phyloP scores from a whole-genome alignment of 1,140 invertebrate genomes.

The Temnothorax nylanderi region DNA sequence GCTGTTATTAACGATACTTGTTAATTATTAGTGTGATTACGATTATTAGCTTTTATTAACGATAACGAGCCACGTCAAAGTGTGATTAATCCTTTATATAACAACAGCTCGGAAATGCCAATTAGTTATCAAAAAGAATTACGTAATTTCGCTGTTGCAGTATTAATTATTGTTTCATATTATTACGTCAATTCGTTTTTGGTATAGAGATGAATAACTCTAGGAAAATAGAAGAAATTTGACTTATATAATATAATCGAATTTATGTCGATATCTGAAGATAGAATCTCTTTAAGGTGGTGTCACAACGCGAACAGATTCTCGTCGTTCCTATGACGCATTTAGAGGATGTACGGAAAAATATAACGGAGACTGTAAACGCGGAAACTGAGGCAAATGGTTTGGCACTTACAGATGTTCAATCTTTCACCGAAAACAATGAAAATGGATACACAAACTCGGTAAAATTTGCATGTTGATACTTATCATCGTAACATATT shows the following conservation, averaged over 20 bases:
- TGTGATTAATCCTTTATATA: conserved; percentile 26
- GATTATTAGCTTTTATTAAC: conserved; percentile 18
- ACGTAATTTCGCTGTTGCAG: background rate
- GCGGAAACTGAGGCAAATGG: conserved; percentile 23
- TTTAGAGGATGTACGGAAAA: conserved; percentile 69
- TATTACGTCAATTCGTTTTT: background rate
- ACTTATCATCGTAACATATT: background rate
- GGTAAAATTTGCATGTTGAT: conserved; percentile 20
- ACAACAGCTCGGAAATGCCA: background rate
- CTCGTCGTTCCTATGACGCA: conserved; percentile 73
- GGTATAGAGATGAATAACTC: background rate
- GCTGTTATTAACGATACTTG: background rate
- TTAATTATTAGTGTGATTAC: conserved; percentile 17
- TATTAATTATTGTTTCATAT: conserved; percentile 1
- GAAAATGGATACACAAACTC: conserved; percentile 45
- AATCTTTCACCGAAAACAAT: background rate
- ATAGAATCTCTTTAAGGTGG: conserved; percentile 67
- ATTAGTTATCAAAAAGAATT: background rate
- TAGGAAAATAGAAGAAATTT: background rate
- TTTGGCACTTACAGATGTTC: background rate
- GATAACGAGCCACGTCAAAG: background rate
- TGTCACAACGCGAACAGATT: conserved; percentile 77
- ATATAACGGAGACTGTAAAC: conserved; percentile 63
- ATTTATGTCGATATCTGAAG: background rate
- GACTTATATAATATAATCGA: background rate